Evolutionary conservation across 2,797 vertebrate genomes (phyloP).

Genomic region (Melanotaenia pygmaea): DNA sequence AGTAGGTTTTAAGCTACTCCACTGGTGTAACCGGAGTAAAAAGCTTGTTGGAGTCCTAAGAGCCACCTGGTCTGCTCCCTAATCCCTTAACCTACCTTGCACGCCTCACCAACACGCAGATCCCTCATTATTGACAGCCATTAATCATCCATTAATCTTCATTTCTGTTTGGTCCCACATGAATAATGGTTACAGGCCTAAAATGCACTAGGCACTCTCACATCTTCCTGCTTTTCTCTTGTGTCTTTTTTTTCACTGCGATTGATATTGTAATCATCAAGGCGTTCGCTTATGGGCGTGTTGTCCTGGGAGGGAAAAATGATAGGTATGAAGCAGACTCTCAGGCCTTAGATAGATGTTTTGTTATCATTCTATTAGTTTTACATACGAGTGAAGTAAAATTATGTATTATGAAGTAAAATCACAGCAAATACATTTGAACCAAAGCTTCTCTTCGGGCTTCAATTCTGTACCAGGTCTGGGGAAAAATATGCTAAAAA

Average conservation of each 20-base stretch:
- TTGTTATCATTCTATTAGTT: constrained; percentile 64
- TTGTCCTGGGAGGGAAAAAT: constrained; percentile 57
- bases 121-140: constrained; percentile 54
- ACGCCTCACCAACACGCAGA: constrained; percentile 51
- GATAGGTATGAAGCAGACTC: constrained; percentile 57
- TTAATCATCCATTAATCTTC: constrained; percentile 71
- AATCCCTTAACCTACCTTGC: constrained; percentile 56
- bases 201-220: constrained; percentile 34
- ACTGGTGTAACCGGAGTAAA: constrained; percentile 9
- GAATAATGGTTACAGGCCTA: constrained; percentile 40
- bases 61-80: constrained; percentile 67
- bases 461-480: constrained; percentile 61
- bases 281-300: constrained; percentile 53
- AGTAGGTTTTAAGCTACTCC: constrained; percentile 34
- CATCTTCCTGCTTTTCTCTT: constrained; percentile 28
- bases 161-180: constrained; percentile 51
- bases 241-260: constrained; percentile 21
- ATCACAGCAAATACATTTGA: constrained; percentile 49
- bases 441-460: constrained; percentile 42
- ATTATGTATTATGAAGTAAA: too few relatives aligned
- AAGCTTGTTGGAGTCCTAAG: constrained; percentile 29
- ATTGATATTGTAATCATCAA: constrained; percentile 67
- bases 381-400: constrained; percentile 62
- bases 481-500: constrained; percentile 63
- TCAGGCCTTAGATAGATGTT: constrained; percentile 54